Conservation (phyloP, 2,797 vertebrate species). For the Trachops cirrhosus region DNA sequence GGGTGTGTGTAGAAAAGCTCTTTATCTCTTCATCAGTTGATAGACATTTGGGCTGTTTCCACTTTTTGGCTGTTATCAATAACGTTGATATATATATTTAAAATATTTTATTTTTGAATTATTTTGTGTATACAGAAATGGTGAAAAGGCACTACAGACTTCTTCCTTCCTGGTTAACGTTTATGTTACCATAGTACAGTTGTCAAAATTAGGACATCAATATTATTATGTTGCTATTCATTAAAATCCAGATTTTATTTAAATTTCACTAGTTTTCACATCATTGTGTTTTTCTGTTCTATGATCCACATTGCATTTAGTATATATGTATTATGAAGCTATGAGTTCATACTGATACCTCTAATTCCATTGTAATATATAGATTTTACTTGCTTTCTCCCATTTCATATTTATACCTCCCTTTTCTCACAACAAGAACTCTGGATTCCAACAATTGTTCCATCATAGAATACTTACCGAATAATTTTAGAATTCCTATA, state of each 20-base stretch:
- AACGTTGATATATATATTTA: background rate
- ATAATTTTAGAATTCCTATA: background rate
- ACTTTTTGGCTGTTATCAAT: background rate
- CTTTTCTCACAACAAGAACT: background rate
- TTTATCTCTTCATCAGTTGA: background rate
- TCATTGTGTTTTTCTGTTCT: background rate
- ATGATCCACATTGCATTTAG: background rate
- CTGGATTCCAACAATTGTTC: background rate
- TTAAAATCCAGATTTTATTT: background rate
- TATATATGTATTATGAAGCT: background rate
- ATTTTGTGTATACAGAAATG: conserved; percentile 7
- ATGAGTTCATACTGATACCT: background rate
- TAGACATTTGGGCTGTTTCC: background rate
- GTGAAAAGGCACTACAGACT: background rate
- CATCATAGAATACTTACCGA: background rate
- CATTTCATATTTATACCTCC: background rate
- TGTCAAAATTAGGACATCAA: background rate
- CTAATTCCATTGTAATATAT: background rate
- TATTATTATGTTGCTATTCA: background rate
- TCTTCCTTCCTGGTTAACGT: background rate
- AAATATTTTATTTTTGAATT: background rate
- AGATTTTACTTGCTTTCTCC: background rate
- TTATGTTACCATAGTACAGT: background rate
- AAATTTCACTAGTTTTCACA: background rate
- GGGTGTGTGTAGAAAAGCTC: background rate